Percentiles rank a stretch among this genome's conserved stretches.
These are phyloP conservation scores for Hemistola chrysoprasaria DNA, from an alignment of 2,888 invertebrate genomes.

Conservation along the genomic window DNA sequence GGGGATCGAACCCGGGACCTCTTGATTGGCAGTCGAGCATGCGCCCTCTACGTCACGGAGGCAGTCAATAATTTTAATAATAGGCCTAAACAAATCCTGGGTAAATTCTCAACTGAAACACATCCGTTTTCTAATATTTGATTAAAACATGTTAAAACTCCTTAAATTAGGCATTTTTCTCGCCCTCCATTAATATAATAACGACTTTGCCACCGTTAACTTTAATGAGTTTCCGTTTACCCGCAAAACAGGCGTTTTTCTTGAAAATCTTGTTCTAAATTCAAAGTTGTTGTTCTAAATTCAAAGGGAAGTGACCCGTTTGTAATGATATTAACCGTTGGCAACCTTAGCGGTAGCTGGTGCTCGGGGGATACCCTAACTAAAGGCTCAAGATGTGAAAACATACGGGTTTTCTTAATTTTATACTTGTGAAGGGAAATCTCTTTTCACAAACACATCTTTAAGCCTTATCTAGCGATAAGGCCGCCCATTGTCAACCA, in stretches of 20 bases:
- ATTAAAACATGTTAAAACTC: conserved; percentile 13
- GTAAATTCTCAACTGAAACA: no score
- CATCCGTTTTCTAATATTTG: no score
- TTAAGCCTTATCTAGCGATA: no score
- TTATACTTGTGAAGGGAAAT: no score
- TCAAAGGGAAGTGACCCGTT: conserved; percentile 27
- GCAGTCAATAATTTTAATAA: no score
- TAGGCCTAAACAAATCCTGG: no score
- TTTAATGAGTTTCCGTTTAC: conserved; percentile 15
- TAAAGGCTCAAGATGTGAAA: conserved; percentile 15
- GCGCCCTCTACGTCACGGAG: no score
- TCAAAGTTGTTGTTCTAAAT: conserved; percentile 10
- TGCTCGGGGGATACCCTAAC: conserved; percentile 31
- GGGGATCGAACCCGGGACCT: no score
- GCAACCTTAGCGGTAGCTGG: conserved; percentile 8
- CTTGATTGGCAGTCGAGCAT: no score
- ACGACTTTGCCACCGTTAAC: conserved; percentile 8
- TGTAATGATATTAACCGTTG: conserved; percentile 34
- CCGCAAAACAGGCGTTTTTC: conserved; percentile 11
- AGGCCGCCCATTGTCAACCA: no score
- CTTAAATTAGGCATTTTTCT: conserved; percentile 3
- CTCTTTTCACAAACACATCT: no score
- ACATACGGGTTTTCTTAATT: conserved; percentile 13
- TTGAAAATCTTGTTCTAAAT: no score
- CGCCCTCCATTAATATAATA: conserved; percentile 7